Conservation (phyloP, 2,797 vertebrate genomes). For the Lemur catta region DNA sequence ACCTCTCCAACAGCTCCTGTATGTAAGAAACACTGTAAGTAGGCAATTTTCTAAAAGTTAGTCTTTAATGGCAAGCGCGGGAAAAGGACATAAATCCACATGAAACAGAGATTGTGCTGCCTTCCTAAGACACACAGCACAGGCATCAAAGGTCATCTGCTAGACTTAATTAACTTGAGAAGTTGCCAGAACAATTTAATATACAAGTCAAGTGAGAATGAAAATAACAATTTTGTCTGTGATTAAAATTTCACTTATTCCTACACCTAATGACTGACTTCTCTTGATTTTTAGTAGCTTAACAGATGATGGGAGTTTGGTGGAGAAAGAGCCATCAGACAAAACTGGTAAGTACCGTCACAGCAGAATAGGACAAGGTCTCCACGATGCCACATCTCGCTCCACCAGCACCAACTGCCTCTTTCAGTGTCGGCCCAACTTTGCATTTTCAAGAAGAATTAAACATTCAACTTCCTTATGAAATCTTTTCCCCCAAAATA, state of each 20-base stretch:
- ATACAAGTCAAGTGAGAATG: background rate
- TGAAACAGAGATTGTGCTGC: background rate
- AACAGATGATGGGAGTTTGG: background rate
- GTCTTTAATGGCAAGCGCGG: background rate
- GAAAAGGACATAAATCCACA: background rate
- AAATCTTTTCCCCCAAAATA: background rate
- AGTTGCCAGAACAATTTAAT: background rate
- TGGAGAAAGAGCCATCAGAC: background rate
- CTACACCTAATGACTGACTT: background rate
- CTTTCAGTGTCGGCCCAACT: background rate
- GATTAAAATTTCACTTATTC: background rate
- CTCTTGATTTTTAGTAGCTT: background rate
- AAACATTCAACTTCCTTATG: background rate
- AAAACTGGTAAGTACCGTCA: background rate
- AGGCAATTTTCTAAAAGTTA: background rate
- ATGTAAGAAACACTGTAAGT: background rate
- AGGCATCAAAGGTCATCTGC: background rate
- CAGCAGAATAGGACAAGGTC: background rate
- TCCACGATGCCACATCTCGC: background rate
- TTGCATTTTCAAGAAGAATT: conserved; percentile 9
- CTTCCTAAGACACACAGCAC: background rate
- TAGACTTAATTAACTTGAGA: background rate
- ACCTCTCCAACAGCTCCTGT: background rate
- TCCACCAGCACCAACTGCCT: background rate
- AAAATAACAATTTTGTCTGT: background rate